Conservation (phyloP, 2,888 invertebrate species). For the Willowsia nigromaculata region DNA sequence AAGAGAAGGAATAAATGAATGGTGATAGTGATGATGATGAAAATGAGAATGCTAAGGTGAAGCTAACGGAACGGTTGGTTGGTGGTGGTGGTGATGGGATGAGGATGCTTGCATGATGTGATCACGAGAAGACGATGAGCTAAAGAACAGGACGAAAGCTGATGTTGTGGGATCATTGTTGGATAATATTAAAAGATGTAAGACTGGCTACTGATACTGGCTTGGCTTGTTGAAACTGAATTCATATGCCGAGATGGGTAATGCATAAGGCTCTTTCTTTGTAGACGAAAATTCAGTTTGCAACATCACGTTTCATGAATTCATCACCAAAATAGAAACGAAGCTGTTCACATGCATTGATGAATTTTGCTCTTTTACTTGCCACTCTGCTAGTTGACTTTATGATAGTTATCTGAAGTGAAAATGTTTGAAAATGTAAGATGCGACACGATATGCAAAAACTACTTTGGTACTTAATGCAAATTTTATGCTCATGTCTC, state of each 20-base stretch:
- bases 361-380: not conserved
- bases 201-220: too few relatives aligned
- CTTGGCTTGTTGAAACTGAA: not conserved
- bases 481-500: not conserved
- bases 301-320: not conserved
- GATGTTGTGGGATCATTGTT: not conserved
- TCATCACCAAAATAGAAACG: not conserved
- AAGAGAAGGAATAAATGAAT: too few relatives aligned
- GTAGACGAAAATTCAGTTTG: not conserved
- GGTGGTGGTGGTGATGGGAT: constrained; percentile 41
- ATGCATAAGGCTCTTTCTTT: too few relatives aligned
- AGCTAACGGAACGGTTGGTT: constrained; percentile 56
- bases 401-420: not conserved
- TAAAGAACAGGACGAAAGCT: not conserved
- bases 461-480: not conserved
- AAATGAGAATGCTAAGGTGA: constrained; percentile 14
- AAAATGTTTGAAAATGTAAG: not conserved
- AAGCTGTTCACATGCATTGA: not conserved
- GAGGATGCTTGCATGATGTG: not conserved
- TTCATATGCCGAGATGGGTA: too few relatives aligned
- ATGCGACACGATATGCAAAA: not conserved
- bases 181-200: too few relatives aligned
- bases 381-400: not conserved
- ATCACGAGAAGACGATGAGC: not conserved
- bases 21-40: not conserved